phyloP scores from a whole-genome alignment of 2,113 vertebrate species.

The Loxodonta africana region DNA sequence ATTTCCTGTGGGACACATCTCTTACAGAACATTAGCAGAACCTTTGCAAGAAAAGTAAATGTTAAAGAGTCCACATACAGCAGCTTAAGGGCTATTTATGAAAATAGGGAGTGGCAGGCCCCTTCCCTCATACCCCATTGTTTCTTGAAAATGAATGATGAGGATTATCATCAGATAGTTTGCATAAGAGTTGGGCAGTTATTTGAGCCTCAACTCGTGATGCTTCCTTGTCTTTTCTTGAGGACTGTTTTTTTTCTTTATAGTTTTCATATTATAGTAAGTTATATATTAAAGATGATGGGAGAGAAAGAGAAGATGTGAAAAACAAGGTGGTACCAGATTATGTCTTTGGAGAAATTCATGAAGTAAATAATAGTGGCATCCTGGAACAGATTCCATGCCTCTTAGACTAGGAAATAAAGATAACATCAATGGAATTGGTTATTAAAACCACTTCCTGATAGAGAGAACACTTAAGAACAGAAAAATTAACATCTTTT shows the following conservation, averaged over 20 bases:
- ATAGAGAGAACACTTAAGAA: not conserved
- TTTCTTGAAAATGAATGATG: not conserved
- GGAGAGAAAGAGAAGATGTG: not conserved
- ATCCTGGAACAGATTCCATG: not conserved
- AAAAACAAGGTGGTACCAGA: not conserved
- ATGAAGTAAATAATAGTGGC: not conserved
- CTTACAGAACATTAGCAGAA: not conserved
- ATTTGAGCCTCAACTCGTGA: not conserved
- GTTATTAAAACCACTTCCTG: not conserved
- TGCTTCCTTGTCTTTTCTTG: not conserved
- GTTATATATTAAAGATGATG: not conserved
- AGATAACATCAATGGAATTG: not conserved
- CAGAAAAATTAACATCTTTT: not conserved
- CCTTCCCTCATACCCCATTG: accelerated
- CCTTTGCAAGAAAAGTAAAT: not conserved
- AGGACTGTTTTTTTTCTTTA: not conserved
- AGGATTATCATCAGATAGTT: not conserved
- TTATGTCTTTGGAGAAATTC: not conserved
- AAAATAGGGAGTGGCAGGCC: not conserved
- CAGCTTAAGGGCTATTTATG: not conserved
- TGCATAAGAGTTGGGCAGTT: not conserved
- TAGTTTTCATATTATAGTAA: not conserved
- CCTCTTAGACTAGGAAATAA: not conserved
- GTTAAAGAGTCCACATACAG: not conserved
- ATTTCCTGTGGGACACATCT: not conserved